phyloP scores from a whole-genome alignment of 92 coral and sea anemone genomes.

The Bergia puertoricense region DNA sequence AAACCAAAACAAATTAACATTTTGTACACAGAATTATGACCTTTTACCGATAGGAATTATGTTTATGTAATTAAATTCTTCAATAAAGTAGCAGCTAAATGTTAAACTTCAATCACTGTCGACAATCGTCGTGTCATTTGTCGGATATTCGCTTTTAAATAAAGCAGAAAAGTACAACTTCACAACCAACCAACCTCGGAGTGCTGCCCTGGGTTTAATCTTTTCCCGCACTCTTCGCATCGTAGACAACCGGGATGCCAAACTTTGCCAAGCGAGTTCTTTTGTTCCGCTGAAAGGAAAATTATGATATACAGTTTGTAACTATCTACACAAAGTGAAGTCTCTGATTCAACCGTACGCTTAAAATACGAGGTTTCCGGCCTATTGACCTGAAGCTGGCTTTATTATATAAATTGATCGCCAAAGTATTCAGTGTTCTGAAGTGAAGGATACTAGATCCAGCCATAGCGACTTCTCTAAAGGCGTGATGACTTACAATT shows the following conservation, averaged over 20 bases:
- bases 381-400: not conserved
- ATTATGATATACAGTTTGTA: not conserved
- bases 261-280: constrained; percentile 91
- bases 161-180: not conserved
- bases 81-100: not conserved
- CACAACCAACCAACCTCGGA: constrained; percentile 76
- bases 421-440: not conserved
- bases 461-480: not conserved
- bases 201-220: constrained; percentile 97
- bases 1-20: not conserved
- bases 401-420: not conserved
- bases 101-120: not conserved
- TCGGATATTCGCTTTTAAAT: not conserved
- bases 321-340: not conserved
- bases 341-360: not conserved
- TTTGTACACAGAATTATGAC: not conserved
- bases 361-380: constrained; percentile 1
- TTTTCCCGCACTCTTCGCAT: constrained; percentile 97
- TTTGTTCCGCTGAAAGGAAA: constrained; percentile 83
- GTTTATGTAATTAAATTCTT: not conserved
- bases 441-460: not conserved
- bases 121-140: too few species aligned
- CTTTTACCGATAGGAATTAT: not conserved
- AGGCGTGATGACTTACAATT: not conserved
- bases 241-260: constrained; percentile 98